Evolutionary conservation across 2,797 vertebrate genomes (phyloP), one percentile per base, ranked within the genome.

Genomic region (Alcedo quadribrachys): DNA sequence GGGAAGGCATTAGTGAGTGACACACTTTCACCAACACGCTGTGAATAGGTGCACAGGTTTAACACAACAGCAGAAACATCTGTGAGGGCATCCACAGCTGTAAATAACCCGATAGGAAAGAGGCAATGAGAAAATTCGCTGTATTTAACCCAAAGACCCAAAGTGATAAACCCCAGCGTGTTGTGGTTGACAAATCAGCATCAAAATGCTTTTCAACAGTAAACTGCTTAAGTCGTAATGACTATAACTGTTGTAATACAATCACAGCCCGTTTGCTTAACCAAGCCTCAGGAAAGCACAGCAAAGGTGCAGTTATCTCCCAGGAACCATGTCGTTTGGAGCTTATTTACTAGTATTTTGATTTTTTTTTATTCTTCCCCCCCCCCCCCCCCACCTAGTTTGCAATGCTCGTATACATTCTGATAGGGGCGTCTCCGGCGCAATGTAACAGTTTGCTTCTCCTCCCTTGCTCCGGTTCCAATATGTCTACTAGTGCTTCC

Each of bases 191-290:
- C 42, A 90, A 85, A 94, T 48, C 53, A 70, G 42, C 66, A 70
- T 48, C n/a, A 93, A 81, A 95, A 77, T 11, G 8, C n/a, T 50
- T 92, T 91, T 78, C 65, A 87, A 9, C n/a, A 71, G 24, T 63
- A 66, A 94, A 88, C 28, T 69, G 61, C 43, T 88, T 13, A 57
- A 94, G 37, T 65, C 2, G 1, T 25, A 87, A 91, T 58, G 55
- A 83, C 57, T 27, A 6, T 19, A 40, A 65, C 22, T 27, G 50
- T 33, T 12, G 46, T 15, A 68, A 62, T 5, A 35, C 46, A 68
- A 20, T 22, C 54, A 60, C 67, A 86, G 63, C 8, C 70, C 57
- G 46, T 2, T 9, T 63, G 65, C 71, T 86, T 79, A 63, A 54
- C 60, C 48, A 82, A 74, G 63, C 79, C 54, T 37, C 46, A 35